Conservation (phyloP, 2,113 vertebrate species). For the Azemiops feae region DNA sequence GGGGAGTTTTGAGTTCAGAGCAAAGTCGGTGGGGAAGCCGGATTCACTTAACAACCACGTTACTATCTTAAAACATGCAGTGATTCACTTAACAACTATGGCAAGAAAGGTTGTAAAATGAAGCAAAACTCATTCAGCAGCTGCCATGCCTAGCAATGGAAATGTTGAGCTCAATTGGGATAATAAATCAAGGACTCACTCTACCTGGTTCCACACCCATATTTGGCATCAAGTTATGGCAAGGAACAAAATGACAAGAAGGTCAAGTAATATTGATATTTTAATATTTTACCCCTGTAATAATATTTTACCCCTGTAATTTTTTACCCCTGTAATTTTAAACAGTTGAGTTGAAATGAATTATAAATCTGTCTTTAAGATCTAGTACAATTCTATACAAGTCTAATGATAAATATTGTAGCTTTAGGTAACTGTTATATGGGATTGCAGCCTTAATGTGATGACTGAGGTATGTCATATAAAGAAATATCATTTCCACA, state of each 20-base stretch:
- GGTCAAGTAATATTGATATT: neutral
- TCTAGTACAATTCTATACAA: neutral
- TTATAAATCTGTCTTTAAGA: conserved; percentile 45
- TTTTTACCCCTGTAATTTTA: neutral
- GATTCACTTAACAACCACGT: neutral
- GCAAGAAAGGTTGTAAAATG: neutral
- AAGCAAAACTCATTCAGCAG: neutral
- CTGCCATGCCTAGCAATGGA: neutral
- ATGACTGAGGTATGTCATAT: neutral
- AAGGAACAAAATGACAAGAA: neutral
- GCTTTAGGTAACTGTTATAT: neutral
- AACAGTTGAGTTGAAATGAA: conserved; percentile 61
- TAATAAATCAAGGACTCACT: neutral
- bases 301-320: too few relatives aligned
- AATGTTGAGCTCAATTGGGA: neutral
- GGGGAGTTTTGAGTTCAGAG: neutral
- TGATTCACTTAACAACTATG: neutral
- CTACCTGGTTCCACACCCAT: neutral
- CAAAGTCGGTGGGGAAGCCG: neutral
- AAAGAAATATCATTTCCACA: conserved; percentile 9
- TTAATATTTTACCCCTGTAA: neutral
- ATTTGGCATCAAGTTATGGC: neutral
- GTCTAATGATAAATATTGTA: neutral
- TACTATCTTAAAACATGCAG: neutral
- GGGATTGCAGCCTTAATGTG: conserved; percentile 8